Evolutionary conservation across 2,888 invertebrate genomes (phyloP).

Genomic region (Synergus laeviventris): DNA sequence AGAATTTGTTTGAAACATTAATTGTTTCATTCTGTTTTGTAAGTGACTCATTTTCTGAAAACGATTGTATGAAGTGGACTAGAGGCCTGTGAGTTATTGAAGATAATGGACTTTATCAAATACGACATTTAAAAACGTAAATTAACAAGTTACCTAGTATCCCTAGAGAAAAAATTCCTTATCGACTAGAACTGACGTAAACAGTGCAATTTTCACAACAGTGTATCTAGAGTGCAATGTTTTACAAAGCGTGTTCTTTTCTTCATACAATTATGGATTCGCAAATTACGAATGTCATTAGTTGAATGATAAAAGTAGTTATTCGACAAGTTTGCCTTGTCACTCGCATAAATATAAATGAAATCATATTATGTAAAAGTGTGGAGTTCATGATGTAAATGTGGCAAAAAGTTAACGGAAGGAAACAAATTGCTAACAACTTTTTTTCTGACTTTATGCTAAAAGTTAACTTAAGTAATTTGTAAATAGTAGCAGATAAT

Average conservation of each 20-base stretch:
- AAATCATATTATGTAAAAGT: slow-evolving; percentile 6
- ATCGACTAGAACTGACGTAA: slow-evolving; percentile 13
- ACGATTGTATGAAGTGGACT: neutral
- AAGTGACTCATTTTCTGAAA: neutral
- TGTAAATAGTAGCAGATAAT: neutral
- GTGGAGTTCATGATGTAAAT: neutral
- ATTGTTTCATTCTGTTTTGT: neutral
- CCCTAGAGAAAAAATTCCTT: slow-evolving; percentile 5
- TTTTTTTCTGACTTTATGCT: neutral
- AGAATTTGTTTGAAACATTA: neutral
- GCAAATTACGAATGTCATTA: slow-evolving; percentile 10
- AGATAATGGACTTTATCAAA: slow-evolving; percentile 23
- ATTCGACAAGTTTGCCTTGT: slow-evolving; percentile 12
- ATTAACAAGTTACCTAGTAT: slow-evolving; percentile 19
- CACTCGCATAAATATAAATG: neutral
- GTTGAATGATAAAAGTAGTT: slow-evolving; percentile 1
- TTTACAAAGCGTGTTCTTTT: neutral
- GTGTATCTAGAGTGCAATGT: neutral
- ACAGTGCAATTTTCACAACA: slow-evolving; percentile 19
- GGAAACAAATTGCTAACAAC: slow-evolving; percentile 2
- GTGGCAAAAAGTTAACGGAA: neutral
- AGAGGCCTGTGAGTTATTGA: neutral
- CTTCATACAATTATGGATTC: slow-evolving; percentile 13
- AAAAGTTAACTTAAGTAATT: neutral
- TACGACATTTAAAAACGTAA: slow-evolving; percentile 3